Conservation (phyloP, 2,888 invertebrate genomes). For the Brachypalpus laphriformis region DNA sequence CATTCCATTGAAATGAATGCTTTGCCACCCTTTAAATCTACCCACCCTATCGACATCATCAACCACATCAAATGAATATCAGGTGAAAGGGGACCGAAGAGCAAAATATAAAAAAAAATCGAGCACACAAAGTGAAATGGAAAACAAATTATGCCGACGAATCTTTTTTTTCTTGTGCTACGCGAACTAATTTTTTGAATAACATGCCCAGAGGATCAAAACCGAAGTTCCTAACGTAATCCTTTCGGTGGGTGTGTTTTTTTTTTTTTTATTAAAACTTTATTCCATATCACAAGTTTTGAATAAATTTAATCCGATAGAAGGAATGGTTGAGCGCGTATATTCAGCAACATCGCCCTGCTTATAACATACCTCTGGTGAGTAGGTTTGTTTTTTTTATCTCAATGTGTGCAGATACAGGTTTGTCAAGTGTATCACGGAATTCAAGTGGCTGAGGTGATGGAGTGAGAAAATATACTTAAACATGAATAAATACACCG, state of each 20-base stretch:
- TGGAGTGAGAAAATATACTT: slow-evolving; percentile 17
- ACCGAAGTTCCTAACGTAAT: slow-evolving; percentile 23
- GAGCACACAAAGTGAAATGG: slow-evolving; percentile 37
- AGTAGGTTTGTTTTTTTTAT: slow-evolving; percentile 15
- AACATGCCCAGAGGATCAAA: slow-evolving; percentile 21
- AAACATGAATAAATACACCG: not conserved
- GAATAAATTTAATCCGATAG: slow-evolving; percentile 47
- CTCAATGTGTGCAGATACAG: slow-evolving; percentile 12
- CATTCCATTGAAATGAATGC: slow-evolving; percentile 23
- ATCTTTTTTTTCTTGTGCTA: slow-evolving; percentile 4
- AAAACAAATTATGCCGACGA: slow-evolving; percentile 46
- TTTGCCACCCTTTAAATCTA: not conserved
- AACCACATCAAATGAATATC: slow-evolving; percentile 46
- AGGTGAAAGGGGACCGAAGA: slow-evolving; percentile 1
- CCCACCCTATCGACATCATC: not conserved
- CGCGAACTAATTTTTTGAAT: slow-evolving; percentile 51
- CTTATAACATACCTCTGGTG: not conserved
- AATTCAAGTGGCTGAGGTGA: slow-evolving; percentile 30
- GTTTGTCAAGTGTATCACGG: slow-evolving; percentile 29
- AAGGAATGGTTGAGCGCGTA: slow-evolving; percentile 40
- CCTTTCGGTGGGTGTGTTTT: slow-evolving; percentile 32
- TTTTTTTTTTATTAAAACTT: slow-evolving; percentile 17
- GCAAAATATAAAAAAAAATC: not conserved
- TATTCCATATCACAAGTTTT: slow-evolving; percentile 52
- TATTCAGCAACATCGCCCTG: not conserved